These are phyloP conservation scores for Brachionus angularis DNA, from an alignment of 1,140 invertebrate genomes.

Conservation along the genomic window DNA sequence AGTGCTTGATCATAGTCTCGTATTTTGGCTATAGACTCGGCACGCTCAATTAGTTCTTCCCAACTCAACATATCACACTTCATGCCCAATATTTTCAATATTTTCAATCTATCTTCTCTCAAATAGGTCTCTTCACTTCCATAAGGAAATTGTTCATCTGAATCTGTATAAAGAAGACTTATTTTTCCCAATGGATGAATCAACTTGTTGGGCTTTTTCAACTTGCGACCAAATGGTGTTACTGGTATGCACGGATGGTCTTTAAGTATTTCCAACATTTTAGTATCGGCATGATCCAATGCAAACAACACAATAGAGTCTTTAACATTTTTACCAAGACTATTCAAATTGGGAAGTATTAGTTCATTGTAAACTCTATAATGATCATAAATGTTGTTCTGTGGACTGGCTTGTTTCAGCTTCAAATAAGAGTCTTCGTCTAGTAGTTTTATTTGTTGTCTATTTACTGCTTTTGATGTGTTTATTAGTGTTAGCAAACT, in stretches of 20 bases:
- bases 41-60: slow-evolving; percentile 32
- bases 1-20: slow-evolving; percentile 26
- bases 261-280: slow-evolving; percentile 40
- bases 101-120: slow-evolving; percentile 22
- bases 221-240: slow-evolving; percentile 11
- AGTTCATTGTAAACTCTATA: slow-evolving; percentile 43
- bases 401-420: not conserved
- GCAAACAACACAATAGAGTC: slow-evolving; percentile 42
- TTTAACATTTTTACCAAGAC: slow-evolving; percentile 35
- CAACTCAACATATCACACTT: slow-evolving; percentile 32
- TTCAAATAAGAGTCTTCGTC: slow-evolving; percentile 42
- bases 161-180: slow-evolving; percentile 12
- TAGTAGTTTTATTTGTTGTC: slow-evolving; percentile 13
- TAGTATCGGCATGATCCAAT: slow-evolving; percentile 38
- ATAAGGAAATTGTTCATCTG: slow-evolving; percentile 37
- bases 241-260: slow-evolving; percentile 42
- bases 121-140: slow-evolving; percentile 27
- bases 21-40: slow-evolving; percentile 13
- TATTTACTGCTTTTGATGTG: too few relatives aligned
- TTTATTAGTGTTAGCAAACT: slow-evolving; percentile 29
- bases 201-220: slow-evolving; percentile 39
- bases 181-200: slow-evolving; percentile 40
- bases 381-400: slow-evolving; percentile 20
- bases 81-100: slow-evolving; percentile 42
- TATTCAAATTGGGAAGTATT: slow-evolving; percentile 41